These are phyloP conservation scores for Cremastinae sp. DNA, from an alignment of 2,888 invertebrate species.

Conservation along the genomic window DNA sequence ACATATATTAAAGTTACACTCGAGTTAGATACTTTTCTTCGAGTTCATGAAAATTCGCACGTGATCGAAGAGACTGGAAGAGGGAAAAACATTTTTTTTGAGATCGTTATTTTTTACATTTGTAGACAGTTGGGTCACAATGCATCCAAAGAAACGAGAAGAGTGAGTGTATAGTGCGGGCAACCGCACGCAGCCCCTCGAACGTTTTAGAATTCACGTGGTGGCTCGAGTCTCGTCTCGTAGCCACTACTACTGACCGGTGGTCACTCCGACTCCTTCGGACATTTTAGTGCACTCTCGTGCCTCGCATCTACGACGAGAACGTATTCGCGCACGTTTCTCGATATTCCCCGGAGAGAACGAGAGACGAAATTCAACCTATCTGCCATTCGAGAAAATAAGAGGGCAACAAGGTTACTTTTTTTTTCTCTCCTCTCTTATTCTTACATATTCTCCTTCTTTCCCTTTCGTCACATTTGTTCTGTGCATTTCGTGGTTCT, in stretches of 20 bases:
- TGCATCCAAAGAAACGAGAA: conserved; percentile 48
- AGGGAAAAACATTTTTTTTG: neutral
- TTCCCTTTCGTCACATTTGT: neutral
- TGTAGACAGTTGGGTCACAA: neutral
- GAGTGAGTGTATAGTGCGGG: conserved; percentile 20
- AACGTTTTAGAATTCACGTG: conserved; percentile 77
- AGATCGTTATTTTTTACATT: conserved; percentile 51
- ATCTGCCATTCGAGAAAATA: conserved; percentile 36
- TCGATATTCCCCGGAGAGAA: conserved; percentile 45
- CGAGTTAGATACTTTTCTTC: conserved; percentile 62
- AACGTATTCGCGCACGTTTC: conserved; percentile 37
- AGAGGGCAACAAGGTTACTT: conserved; percentile 12
- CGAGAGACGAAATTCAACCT: conserved; percentile 55
- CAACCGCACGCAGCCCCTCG: conserved; percentile 58
- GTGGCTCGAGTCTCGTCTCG: conserved; percentile 59
- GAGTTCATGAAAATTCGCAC: conserved; percentile 67
- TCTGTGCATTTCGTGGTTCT: neutral
- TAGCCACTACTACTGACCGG: conserved; percentile 55
- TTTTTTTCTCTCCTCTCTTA: neutral
- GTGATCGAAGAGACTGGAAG: conserved; percentile 47
- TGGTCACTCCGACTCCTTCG: conserved; percentile 61
- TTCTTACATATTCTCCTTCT: conserved; percentile 4
- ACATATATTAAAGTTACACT: too few relatives aligned
- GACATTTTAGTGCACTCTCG: conserved; percentile 74
- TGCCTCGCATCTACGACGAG: conserved; percentile 74